Evolutionary conservation across 2,888 invertebrate genomes (phyloP).

Genomic region (Phasia obesa): DNA sequence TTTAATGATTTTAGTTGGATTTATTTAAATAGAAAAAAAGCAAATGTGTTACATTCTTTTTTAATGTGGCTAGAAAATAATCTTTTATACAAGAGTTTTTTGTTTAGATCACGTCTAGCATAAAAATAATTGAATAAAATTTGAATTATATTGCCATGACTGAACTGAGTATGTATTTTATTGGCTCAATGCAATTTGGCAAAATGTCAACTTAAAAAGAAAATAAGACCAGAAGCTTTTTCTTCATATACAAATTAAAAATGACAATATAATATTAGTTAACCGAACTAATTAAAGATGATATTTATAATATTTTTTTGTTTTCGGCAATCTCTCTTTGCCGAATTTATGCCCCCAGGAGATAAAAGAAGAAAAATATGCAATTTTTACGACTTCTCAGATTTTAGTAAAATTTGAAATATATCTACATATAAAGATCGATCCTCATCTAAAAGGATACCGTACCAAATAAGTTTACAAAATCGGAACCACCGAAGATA

Average conservation of each 20-base stretch:
- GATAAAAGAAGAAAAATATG: no score
- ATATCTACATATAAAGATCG: no score
- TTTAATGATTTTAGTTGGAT: conserved; percentile 2
- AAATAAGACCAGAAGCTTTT: background rate
- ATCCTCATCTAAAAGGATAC: no score
- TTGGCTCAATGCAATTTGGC: conserved; percentile 62
- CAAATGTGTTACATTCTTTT: no score
- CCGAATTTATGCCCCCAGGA: no score
- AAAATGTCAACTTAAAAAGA: conserved; percentile 47
- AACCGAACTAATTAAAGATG: background rate
- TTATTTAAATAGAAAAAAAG: background rate
- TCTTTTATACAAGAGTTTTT: background rate
- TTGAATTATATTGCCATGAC: conserved; percentile 21
- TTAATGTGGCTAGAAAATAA: no score
- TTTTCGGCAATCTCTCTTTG: no score
- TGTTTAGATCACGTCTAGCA: conserved; percentile 1
- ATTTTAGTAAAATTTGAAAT: no score
- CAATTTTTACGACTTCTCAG: no score
- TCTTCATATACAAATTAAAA: conserved; percentile 1
- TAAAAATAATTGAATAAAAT: conserved; percentile 29
- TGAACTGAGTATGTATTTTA: conserved; percentile 22
- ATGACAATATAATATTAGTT: background rate
- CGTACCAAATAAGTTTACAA: no score
- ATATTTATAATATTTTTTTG: background rate
- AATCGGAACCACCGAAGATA: no score